These are phyloP conservation scores for Drosophila robusta DNA, from an alignment of 2,888 invertebrate species.

Conservation along the genomic window DNA sequence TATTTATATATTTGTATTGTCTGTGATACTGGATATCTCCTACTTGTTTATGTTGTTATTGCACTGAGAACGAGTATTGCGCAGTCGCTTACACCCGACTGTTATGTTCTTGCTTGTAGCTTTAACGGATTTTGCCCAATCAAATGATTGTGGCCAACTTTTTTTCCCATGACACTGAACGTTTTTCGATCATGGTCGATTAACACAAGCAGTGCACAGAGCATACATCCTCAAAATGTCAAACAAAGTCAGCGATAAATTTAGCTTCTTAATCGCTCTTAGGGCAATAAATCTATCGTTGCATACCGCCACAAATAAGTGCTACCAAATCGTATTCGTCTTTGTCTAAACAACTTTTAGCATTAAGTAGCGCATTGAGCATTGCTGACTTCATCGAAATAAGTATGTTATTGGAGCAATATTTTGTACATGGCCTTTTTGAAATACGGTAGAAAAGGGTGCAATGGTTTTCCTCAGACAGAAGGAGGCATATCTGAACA, in stretches of 20 bases:
- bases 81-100: neutral
- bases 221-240: conserved; percentile 49
- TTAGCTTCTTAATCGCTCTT: conserved; percentile 69
- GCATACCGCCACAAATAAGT: conserved; percentile 64
- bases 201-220: conserved; percentile 38
- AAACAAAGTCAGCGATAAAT: conserved; percentile 67
- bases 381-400: conserved; percentile 36
- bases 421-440: no score
- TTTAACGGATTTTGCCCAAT: conserved; percentile 19
- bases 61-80: neutral
- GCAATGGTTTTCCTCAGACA: no score
- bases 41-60: no score
- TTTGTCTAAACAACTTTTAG: conserved; percentile 15
- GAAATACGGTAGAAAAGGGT: no score
- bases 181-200: conserved; percentile 24
- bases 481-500: no score
- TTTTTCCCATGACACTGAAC: conserved; percentile 56
- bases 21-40: no score
- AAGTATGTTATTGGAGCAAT: conserved; percentile 32
- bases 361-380: conserved; percentile 27
- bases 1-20: no score
- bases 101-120: no score
- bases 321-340: conserved; percentile 59
- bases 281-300: conserved; percentile 65
- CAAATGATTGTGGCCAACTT: conserved; percentile 23